Conservation (phyloP, 1,140 invertebrate genomes). For the Heliothis virescens region DNA sequence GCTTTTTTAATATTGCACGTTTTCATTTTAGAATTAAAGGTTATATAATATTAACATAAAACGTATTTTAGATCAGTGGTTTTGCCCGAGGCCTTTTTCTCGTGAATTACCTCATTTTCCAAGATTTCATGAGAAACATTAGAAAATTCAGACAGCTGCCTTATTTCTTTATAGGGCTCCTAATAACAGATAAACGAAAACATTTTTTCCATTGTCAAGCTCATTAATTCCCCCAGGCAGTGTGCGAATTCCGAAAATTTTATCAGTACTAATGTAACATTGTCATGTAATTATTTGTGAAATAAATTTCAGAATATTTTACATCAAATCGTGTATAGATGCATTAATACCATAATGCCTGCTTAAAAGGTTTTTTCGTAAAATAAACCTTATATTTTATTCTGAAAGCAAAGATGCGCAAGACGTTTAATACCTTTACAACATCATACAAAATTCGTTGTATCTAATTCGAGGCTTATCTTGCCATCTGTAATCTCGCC, state of each 20-base stretch:
- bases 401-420: constrained; percentile 74
- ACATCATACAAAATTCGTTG: constrained; percentile 84
- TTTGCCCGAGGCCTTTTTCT: background rate
- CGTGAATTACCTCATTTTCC: background rate
- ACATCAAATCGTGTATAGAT: constrained; percentile 28
- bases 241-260: constrained; percentile 22
- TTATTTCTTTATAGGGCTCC: background rate
- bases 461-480: constrained; percentile 84
- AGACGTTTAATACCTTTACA: constrained; percentile 77
- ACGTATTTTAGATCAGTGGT: no score
- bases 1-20: background rate
- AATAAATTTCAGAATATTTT: constrained; percentile 11
- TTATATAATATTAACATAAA: no score
- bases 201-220: constrained; percentile 26
- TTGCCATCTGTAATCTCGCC: constrained; percentile 83
- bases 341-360: constrained; percentile 56
- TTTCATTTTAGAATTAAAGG: no score
- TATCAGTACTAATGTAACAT: constrained; percentile 11
- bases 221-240: constrained; percentile 19
- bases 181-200: constrained; percentile 28
- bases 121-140: constrained; percentile 6
- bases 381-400: constrained; percentile 81
- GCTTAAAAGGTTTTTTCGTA: constrained; percentile 70
- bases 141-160: background rate
- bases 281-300: constrained; percentile 19